Evolutionary conservation across 2,888 invertebrate species (phyloP).

Genomic region (Polietes domitor): DNA sequence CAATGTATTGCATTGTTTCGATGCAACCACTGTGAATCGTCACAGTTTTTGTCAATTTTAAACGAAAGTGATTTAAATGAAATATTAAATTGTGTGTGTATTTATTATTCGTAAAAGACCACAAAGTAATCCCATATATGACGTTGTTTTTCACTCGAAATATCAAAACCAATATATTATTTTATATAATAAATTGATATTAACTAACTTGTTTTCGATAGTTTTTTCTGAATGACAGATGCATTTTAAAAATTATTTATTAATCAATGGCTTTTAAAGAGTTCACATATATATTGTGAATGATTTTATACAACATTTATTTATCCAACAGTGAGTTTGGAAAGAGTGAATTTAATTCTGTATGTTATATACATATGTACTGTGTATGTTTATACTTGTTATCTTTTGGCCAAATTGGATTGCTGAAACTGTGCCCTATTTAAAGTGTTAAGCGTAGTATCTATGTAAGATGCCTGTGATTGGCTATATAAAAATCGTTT

Average conservation of each 20-base stretch:
- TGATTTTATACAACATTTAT: neutral
- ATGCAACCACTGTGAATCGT: too few species aligned
- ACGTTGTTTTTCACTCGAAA: neutral
- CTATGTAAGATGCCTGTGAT: too few species aligned
- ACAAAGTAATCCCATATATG: neutral
- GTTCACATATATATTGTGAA: neutral
- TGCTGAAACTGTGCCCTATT: too few species aligned
- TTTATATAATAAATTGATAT: slow-evolving; percentile 18
- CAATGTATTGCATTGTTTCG: too few species aligned
- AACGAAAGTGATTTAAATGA: neutral
- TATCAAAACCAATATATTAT: slow-evolving; percentile 27
- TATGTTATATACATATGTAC: too few species aligned
- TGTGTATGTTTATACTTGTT: too few species aligned
- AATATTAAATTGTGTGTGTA: slow-evolving; percentile 20
- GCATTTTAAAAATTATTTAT: slow-evolving; percentile 46
- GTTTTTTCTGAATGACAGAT: slow-evolving; percentile 20
- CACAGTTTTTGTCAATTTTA: neutral
- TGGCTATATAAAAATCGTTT: too few species aligned
- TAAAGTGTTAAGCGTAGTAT: too few species aligned
- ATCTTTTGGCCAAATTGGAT: too few species aligned
- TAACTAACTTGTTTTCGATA: slow-evolving; percentile 5
- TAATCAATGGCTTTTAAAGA: slow-evolving; percentile 29
- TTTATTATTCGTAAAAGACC: neutral
- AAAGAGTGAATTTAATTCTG: too few species aligned
- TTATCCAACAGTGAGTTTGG: too few species aligned